These are phyloP conservation scores for Pogonomyrmex californicus DNA, from an alignment of 1,140 invertebrate genomes.

Conservation along the genomic window DNA sequence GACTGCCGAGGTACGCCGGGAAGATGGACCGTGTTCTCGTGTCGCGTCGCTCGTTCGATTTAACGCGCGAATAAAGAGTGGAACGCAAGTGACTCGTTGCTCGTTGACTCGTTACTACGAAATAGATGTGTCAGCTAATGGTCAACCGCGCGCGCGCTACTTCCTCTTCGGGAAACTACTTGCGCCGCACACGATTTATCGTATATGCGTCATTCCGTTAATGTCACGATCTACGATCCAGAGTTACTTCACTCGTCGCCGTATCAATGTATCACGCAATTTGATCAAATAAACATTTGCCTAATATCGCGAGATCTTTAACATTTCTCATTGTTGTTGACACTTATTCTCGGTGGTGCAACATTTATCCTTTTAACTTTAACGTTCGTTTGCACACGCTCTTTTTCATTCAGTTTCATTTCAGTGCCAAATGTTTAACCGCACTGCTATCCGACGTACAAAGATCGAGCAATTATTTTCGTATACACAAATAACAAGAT, in stretches of 20 bases:
- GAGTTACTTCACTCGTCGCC: neutral
- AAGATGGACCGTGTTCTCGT: no score
- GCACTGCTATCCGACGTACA: no score
- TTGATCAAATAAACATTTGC: neutral
- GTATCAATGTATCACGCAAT: neutral
- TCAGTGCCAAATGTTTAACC: neutral
- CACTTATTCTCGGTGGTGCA: neutral
- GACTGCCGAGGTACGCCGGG: no score
- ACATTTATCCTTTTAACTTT: neutral
- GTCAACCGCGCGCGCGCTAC: neutral
- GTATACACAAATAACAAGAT: no score
- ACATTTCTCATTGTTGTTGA: neutral
- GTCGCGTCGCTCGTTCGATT: neutral
- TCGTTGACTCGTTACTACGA: constrained; percentile 38
- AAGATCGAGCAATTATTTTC: no score
- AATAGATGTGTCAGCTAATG: constrained; percentile 53
- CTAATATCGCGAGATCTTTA: neutral
- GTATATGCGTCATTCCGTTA: neutral
- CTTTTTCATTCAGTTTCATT: neutral
- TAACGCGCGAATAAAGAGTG: neutral
- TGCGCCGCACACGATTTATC: constrained; percentile 20
- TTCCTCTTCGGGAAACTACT: constrained; percentile 37
- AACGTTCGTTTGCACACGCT: neutral
- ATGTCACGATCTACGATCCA: neutral
- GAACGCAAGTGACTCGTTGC: neutral